These are phyloP conservation scores for Tringa solitaria DNA, from an alignment of 2,113 vertebrate species.

Conservation along the genomic window DNA sequence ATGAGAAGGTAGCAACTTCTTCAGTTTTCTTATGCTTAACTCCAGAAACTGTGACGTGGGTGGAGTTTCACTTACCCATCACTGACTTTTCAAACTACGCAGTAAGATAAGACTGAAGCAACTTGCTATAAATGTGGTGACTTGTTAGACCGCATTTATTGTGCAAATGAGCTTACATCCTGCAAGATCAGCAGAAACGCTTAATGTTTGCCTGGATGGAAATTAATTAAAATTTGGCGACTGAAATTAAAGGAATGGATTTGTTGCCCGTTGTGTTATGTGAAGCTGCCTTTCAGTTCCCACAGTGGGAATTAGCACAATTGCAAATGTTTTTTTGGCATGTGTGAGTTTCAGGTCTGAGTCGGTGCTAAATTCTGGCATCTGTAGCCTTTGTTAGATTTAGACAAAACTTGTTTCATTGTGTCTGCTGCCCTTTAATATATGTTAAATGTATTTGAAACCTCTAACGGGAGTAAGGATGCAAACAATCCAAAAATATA, in stretches of 20 bases:
- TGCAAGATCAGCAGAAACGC: conserved; percentile 12
- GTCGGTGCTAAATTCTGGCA: background rate
- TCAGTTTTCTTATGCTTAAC: background rate
- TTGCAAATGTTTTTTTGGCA: background rate
- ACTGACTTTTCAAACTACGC: conserved; percentile 51
- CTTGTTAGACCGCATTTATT: conserved; percentile 60
- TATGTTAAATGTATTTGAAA: background rate
- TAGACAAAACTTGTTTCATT: background rate
- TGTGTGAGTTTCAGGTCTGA: background rate
- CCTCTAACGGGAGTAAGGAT: background rate
- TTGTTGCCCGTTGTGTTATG: conserved; percentile 19
- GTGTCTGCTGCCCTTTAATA: background rate
- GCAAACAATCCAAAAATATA: background rate
- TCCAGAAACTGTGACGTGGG: conserved; percentile 50
- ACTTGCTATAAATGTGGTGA: conserved; percentile 60
- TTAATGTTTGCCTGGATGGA: conserved; percentile 37
- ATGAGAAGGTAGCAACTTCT: background rate
- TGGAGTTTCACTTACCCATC: conserved; percentile 60
- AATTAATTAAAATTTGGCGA: conserved; percentile 62
- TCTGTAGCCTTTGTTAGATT: background rate
- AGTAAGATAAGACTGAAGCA: conserved; percentile 44
- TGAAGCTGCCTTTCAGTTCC: conserved; percentile 16
- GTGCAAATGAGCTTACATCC: conserved; percentile 51
- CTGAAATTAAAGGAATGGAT: conserved; percentile 50
- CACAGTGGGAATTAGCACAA: background rate